A percentile compares a stretch with the other conserved stretches of the same genome.
Conservation (phyloP, 2,888 invertebrate species). For the Drosophila neonasuta region DNA sequence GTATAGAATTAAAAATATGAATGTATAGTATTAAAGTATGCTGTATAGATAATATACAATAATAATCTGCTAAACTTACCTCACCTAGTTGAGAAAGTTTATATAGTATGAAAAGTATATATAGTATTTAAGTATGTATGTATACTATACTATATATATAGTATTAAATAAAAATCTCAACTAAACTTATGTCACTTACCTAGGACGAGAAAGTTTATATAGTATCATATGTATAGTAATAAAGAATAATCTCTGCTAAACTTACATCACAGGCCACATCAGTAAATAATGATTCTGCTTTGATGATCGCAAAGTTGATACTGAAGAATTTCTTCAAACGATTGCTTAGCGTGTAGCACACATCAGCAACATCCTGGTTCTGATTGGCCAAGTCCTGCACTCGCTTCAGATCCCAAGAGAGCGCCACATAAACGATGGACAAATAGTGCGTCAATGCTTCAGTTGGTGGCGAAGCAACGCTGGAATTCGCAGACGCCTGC, state of each 20-base stretch:
- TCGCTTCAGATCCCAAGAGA: constrained; percentile 45
- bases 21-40: too few species aligned
- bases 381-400: not conserved
- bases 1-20: too few species aligned
- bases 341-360: constrained; percentile 11
- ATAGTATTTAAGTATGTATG: too few species aligned
- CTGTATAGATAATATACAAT: not conserved
- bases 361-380: not conserved
- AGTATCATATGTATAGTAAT: too few species aligned
- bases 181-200: too few species aligned
- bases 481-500: not conserved
- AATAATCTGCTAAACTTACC: not conserved
- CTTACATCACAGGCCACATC: constrained; percentile 35
- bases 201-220: too few species aligned
- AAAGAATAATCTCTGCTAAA: not conserved
- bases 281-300: not conserved
- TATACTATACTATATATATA: too few species aligned
- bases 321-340: constrained; percentile 28
- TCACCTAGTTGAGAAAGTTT: too few species aligned
- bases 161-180: too few species aligned
- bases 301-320: constrained; percentile 22
- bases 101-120: too few species aligned
- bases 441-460: constrained; percentile 29
- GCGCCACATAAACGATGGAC: constrained; percentile 24
- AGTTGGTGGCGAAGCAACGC: not conserved